Base-by-base conservation (phyloP, 2,797 vertebrate genomes). In the Australoheros facetus region DNA sequence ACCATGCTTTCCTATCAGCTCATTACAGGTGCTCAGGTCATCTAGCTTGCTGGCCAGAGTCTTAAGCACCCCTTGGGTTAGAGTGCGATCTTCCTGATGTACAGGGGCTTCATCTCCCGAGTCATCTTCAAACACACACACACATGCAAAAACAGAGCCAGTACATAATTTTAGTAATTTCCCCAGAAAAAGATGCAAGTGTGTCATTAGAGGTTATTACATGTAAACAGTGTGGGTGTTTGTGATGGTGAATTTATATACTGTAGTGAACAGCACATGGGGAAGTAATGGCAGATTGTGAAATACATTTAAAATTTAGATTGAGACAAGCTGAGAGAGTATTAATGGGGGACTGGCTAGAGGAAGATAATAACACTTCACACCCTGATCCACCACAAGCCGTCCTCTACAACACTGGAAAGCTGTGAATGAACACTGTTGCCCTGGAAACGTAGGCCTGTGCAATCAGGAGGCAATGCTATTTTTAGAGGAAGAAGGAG, bases 1-100 rank as follows among this genome's bases (percentile, higher is more conserved):
- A 1, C 98, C 97, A 23, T 99, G 98, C 90, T 98, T 99, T 37
- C 97, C 97, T 1, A 99, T 97, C 86, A 99, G 97, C 89, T 99
- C 98, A 78, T 97, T 98, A 94, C 97, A 99, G 2, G 97, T 97
- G 95, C 96, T 96, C 91, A 99, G 96, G 90, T 98, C 97, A 9
- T 98, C 97, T 75, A 99, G 93, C 89, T 98, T 99, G 84, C 93
- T 93, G 73, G 96, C 96, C 90, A 99, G 96, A 80, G 87, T 95
- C 92, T 97, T 97, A 82, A 99, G 93, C n/a, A 96, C 96, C 88
- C 95, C 86, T 77, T 97, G 96, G 86, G 96, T 96, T 85, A 98
- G 94, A 16, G 94, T 95, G 83, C 96, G 96, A 89, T 97, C 97
- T 8, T 97, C 95, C 85, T 97, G 97, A 11, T 96, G 94, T 83